phyloP scores from a whole-genome alignment of 2,888 invertebrate genomes.

The Rotaria magnacalcarata region DNA sequence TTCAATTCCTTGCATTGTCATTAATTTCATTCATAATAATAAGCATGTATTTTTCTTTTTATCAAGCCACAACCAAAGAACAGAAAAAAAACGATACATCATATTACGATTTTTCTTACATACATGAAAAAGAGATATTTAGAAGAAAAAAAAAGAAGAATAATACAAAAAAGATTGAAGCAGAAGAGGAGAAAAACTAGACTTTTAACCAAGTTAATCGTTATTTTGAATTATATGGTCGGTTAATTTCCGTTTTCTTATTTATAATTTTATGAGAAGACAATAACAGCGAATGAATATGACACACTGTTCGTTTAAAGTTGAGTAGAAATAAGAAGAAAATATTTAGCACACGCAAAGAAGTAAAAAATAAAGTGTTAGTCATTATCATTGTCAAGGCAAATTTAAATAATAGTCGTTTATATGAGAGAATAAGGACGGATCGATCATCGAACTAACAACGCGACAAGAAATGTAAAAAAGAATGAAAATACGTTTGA shows the following conservation, averaged over 20 bases:
- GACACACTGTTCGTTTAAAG: not conserved
- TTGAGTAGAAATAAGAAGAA: no score
- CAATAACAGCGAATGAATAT: constrained; percentile 19
- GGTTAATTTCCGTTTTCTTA: not conserved
- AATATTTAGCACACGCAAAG: not conserved
- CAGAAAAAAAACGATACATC: not conserved
- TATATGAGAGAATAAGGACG: not conserved
- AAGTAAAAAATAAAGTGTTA: constrained; percentile 1
- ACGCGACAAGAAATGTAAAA: not conserved
- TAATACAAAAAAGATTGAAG: not conserved
- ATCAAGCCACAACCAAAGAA: not conserved
- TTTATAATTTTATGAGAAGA: not conserved
- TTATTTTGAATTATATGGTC: not conserved
- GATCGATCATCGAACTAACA: not conserved
- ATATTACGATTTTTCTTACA: not conserved
- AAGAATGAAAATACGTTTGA: not conserved
- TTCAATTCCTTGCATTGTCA: not conserved
- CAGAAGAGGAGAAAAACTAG: not conserved
- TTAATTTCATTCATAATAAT: not conserved
- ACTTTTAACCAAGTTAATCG: not conserved
- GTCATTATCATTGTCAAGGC: not conserved
- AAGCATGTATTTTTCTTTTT: constrained; percentile 5
- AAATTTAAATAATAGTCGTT: not conserved
- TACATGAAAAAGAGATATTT: not conserved
- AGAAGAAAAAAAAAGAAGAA: not conserved